Evolutionary conservation across 92 coral and sea anemone species (phyloP).

Genomic region (Porites evermanni): DNA sequence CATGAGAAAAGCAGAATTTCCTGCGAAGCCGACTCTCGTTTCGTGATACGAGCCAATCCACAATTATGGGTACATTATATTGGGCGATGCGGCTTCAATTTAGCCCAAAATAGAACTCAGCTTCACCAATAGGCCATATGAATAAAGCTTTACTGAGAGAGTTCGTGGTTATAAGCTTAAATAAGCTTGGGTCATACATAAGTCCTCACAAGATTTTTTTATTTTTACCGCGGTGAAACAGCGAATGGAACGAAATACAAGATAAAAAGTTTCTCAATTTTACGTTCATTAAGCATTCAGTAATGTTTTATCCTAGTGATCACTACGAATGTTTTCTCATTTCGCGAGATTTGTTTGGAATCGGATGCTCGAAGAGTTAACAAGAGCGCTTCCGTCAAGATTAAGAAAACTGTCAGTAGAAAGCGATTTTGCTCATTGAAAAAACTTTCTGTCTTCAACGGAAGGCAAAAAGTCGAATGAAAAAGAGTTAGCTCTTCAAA

Average conservation of each 20-base stretch:
- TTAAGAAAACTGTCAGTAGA: neutral
- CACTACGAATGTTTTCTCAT: neutral
- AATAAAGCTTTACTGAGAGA: too few relatives aligned
- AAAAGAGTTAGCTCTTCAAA: neutral
- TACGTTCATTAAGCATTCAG: neutral
- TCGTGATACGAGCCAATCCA: conserved; percentile 18
- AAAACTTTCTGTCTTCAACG: neutral
- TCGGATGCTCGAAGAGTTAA: neutral
- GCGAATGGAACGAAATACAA: neutral
- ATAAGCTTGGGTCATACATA: neutral
- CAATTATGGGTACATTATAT: neutral
- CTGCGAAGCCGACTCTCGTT: neutral
- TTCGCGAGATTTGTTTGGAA: neutral
- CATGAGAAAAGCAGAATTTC: conserved; percentile 5
- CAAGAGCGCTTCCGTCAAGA: neutral
- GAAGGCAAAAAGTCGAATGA: neutral
- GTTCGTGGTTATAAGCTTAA: too few relatives aligned
- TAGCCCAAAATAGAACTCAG: neutral
- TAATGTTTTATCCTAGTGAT: neutral
- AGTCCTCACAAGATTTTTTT: neutral
- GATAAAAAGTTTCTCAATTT: too few relatives aligned
- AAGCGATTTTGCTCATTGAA: neutral
- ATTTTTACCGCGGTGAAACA: too few relatives aligned
- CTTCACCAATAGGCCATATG: neutral
- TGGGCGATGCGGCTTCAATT: neutral